A percentile compares a stretch with the other conserved stretches of the same genome.
Conservation (phyloP, 1,140 invertebrate genomes). For the Drosophila sp. region DNA sequence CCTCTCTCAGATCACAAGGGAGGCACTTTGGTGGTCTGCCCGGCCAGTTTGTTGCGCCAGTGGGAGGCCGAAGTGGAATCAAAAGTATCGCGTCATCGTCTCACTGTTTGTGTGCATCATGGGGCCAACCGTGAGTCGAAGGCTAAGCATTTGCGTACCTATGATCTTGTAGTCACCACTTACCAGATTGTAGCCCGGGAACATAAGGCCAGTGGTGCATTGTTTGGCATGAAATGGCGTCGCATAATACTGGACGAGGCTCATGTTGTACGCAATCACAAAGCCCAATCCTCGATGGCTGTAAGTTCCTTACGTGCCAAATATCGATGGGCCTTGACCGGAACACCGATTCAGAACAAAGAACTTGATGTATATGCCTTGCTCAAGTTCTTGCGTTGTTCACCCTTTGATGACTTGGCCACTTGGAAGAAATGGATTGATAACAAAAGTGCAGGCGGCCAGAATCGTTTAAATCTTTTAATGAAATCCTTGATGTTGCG, state of each 20-base stretch:
- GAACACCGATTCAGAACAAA: slow-evolving; percentile 98
- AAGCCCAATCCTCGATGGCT: slow-evolving; percentile 88
- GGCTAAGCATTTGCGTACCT: slow-evolving; percentile 85
- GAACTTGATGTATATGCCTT: slow-evolving; percentile 94
- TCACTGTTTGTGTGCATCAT: slow-evolving; percentile 91
- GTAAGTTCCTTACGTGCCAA: slow-evolving; percentile 86
- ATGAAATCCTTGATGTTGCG: slow-evolving; percentile 92
- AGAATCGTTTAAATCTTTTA: slow-evolving; percentile 89
- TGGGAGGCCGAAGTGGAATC: slow-evolving; percentile 93
- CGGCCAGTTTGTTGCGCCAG: slow-evolving; percentile 92
- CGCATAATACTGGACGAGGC: slow-evolving; percentile 96
- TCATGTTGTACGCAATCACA: slow-evolving; percentile 95
- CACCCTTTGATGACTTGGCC: slow-evolving; percentile 93
- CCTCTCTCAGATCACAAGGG: slow-evolving; percentile 83
- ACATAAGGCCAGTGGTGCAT: slow-evolving; percentile 72
- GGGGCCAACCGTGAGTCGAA: slow-evolving; percentile 89
- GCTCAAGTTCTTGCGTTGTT: slow-evolving; percentile 92
- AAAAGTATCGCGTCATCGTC: slow-evolving; percentile 85
- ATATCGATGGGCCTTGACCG: slow-evolving; percentile 94
- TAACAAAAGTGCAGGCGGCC: slow-evolving; percentile 88
- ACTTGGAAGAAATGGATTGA: slow-evolving; percentile 88
- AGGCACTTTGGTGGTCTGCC: slow-evolving; percentile 94
- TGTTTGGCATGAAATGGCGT: slow-evolving; percentile 87
- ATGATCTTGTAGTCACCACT: slow-evolving; percentile 91
- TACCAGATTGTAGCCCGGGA: slow-evolving; percentile 88